Conservation (phyloP, 2,797 vertebrate species). For the Oreochromis mossambicus region DNA sequence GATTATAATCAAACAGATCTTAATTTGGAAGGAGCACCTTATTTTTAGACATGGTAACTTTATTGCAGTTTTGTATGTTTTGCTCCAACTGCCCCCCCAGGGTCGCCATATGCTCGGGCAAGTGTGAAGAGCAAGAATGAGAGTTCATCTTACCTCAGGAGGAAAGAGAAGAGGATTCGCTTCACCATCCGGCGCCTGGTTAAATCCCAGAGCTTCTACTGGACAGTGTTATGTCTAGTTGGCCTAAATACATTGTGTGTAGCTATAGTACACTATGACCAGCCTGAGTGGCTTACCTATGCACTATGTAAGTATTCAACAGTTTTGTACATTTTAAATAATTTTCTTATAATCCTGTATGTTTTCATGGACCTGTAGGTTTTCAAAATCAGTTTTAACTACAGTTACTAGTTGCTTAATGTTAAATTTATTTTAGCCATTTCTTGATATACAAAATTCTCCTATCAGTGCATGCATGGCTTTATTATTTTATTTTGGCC, state of each 20-base stretch:
- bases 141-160: slow-evolving; percentile 87
- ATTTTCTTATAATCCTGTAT: neutral
- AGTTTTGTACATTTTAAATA: neutral
- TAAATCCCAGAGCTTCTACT: slow-evolving; percentile 97
- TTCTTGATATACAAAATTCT: neutral
- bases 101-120: slow-evolving; percentile 88
- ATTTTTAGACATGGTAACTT: slow-evolving; percentile 13
- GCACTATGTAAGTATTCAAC: slow-evolving; percentile 84
- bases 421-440: neutral
- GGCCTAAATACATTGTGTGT: slow-evolving; percentile 94
- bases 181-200: slow-evolving; percentile 96
- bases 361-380: neutral
- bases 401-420: neutral
- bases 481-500: neutral
- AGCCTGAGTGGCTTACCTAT: slow-evolving; percentile 90
- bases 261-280: slow-evolving; percentile 94
- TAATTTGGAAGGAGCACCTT: neutral
- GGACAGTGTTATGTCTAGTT: slow-evolving; percentile 91
- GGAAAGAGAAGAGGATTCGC: slow-evolving; percentile 93
- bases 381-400: neutral
- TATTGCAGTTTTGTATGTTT: slow-evolving; percentile 35
- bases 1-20: neutral
- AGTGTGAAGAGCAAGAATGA: slow-evolving; percentile 93
- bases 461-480: neutral
- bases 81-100: slow-evolving; percentile 73